Percentiles rank a stretch among this genome's conserved stretches.
These are phyloP conservation scores for Lymantria monacha DNA, from an alignment of 2,888 invertebrate genomes.

Conservation along the genomic window DNA sequence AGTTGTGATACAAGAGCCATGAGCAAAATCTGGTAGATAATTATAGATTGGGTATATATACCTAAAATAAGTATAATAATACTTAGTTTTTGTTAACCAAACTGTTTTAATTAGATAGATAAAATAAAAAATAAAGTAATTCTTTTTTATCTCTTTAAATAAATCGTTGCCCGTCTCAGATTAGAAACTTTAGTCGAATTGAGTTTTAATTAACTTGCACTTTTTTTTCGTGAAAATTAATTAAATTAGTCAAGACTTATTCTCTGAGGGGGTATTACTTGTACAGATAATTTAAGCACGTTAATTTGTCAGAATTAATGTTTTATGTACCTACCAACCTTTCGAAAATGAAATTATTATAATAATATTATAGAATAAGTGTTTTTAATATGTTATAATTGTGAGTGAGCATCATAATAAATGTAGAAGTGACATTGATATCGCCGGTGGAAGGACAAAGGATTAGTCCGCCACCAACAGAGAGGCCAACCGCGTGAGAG, in stretches of 20 bases:
- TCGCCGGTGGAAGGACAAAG: too few species aligned
- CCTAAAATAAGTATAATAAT: neutral
- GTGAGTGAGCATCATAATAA: too few species aligned
- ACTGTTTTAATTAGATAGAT: neutral
- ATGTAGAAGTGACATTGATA: too few species aligned
- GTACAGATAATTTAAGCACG: conserved; percentile 30
- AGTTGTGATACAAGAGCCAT: too few species aligned
- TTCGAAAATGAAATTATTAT: too few species aligned
- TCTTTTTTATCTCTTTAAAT: conserved; percentile 15
- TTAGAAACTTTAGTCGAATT: conserved; percentile 31
- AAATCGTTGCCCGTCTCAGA: conserved; percentile 26
- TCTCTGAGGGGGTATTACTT: conserved; percentile 15
- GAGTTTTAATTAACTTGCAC: conserved; percentile 33
- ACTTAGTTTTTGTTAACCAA: neutral
- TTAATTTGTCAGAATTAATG: conserved; percentile 1
- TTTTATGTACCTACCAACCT: too few species aligned
- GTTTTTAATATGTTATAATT: too few species aligned
- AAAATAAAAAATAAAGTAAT: conserved; percentile 1
- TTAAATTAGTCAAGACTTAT: conserved; percentile 29
- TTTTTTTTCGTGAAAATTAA: conserved; percentile 26
- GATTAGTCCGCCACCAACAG: too few species aligned
- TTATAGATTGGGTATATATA: neutral
- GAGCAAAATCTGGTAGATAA: neutral
- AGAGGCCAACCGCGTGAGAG: too few species aligned
- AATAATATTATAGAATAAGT: too few species aligned